Conservation (phyloP, 92 coral and sea anemone species). For the Zoanthus sociatus region DNA sequence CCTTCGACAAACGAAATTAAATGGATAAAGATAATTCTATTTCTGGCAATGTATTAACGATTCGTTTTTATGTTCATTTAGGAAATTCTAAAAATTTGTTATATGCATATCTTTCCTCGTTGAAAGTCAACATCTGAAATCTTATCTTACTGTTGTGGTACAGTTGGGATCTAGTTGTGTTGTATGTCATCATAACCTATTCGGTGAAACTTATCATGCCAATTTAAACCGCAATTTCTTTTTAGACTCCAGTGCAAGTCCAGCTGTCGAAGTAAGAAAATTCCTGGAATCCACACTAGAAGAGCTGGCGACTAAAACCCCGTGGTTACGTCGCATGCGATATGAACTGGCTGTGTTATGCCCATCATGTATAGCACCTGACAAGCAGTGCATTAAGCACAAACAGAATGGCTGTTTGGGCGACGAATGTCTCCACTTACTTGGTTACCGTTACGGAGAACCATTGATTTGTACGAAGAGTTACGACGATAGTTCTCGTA, state of each 20-base stretch:
- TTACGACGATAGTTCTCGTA: constrained; percentile 27
- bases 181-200: too few species aligned
- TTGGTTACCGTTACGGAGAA: constrained; percentile 30
- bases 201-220: too few species aligned
- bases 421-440: constrained; percentile 32
- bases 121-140: too few species aligned
- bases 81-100: too few species aligned
- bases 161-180: too few species aligned
- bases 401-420: background rate
- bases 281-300: constrained; percentile 39
- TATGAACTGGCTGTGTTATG: constrained; percentile 44
- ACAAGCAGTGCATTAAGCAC: constrained; percentile 15
- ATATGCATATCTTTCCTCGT: too few species aligned
- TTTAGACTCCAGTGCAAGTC: background rate
- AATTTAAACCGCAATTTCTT: too few species aligned
- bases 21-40: too few species aligned
- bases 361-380: constrained; percentile 8
- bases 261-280: constrained; percentile 20
- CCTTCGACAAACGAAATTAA: too few species aligned
- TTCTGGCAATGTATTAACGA: too few species aligned
- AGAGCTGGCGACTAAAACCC: constrained; percentile 24
- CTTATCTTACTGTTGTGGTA: too few species aligned
- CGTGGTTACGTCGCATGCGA: constrained; percentile 33
- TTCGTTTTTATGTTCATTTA: too few species aligned
- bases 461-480: constrained; percentile 36